Evolutionary conservation across 2,113 vertebrate species (phyloP), one percentile per base, ranked within the genome.

Genomic region (Triplophysa tibetana): DNA sequence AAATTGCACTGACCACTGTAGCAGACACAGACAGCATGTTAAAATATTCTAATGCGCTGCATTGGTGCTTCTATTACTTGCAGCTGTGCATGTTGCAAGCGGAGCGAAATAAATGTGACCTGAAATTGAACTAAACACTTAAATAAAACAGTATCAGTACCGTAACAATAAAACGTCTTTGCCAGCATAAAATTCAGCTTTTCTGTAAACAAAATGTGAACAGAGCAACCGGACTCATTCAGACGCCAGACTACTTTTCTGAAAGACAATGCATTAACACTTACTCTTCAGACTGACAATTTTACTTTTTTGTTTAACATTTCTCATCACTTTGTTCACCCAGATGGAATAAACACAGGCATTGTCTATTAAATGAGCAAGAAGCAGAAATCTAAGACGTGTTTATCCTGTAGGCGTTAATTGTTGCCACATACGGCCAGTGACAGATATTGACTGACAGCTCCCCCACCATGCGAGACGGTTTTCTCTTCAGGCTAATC

Each of bases 391-490:
- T 76, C 41, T 33, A 38, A 65, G 62, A 52, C 45, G 13, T 54
- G 62, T 77, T 77, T 65, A 65, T 77, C 61, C 62, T 66, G 61
- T 65, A 77, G 75, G 75, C 62, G 19, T 77, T 77, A 77, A 77
- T 77, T 65, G 75, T 75, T 75, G 41, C 73, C 73, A 63, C 73
- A 48, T 75, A 63, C 23, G 0, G 41, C 60, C 16, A 1, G 41
- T 65, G 75, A 65, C 24, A 77, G 62, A 65, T 52, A 54, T 54
- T 77, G 62, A 64, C 45, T 65, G 75, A 77, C 75, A 54, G 62
- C 45, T 77, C 61, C 75, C 60, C 45, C 75, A 16, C 26, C 61
- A 54, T 38, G 75, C 0, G 54, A 21, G 19, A 21, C 21, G 23
- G 23, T 75, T 43, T 16, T 75, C 16, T 24, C 16, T 24, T 62